phyloP scores from a whole-genome alignment of 2,113 vertebrate species.

The Microcebus griseorufus region DNA sequence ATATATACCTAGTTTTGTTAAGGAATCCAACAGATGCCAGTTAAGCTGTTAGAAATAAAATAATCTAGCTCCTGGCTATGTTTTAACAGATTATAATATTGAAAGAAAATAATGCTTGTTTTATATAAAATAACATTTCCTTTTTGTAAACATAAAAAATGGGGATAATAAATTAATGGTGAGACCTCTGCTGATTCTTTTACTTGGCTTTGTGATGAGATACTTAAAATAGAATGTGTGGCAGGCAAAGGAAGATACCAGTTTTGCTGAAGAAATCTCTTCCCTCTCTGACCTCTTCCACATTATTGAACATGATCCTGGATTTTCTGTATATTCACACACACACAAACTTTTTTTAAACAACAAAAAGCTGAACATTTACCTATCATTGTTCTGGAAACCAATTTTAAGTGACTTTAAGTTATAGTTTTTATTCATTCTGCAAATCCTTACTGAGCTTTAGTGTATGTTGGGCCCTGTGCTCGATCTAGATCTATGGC shows the following conservation, averaged over 20 bases:
- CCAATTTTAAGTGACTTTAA: background rate
- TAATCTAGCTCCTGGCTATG: background rate
- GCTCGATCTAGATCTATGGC: background rate
- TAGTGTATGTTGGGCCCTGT: background rate
- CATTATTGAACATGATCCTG: background rate
- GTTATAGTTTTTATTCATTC: slow-evolving; percentile 27
- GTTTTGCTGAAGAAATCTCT: background rate
- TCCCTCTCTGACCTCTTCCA: background rate
- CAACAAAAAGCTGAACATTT: background rate
- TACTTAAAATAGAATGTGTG: background rate
- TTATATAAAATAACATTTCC: background rate
- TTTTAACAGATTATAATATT: slow-evolving; percentile 21
- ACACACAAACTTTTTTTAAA: background rate
- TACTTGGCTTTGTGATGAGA: background rate
- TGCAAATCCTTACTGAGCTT: background rate
- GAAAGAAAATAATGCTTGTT: background rate
- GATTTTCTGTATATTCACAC: background rate
- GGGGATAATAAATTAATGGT: background rate
- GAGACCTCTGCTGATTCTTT: background rate
- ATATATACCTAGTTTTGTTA: background rate
- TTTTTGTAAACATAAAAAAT: background rate
- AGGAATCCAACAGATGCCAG: background rate
- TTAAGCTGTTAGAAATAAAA: background rate
- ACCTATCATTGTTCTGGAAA: background rate
- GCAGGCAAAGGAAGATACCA: background rate